Evolutionary conservation across 2,113 vertebrate genomes (phyloP).

Genomic region (Melierax canorus): DNA sequence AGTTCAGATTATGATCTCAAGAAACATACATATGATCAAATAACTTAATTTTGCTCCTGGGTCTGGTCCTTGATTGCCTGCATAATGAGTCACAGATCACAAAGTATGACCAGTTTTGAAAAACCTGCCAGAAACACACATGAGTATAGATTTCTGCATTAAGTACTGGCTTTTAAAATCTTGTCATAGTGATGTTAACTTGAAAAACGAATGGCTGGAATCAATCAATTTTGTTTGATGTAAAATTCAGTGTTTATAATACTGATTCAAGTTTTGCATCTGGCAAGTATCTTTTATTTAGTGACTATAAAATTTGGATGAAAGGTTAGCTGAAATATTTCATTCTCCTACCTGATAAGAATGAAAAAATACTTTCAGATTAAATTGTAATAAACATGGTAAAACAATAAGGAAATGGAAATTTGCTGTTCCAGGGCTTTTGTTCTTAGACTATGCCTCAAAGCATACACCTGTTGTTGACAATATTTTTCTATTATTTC

Average conservation of each 20-base stretch:
- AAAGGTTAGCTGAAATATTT: background rate
- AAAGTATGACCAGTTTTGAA: background rate
- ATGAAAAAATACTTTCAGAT: background rate
- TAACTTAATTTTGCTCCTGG: background rate
- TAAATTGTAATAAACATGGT: background rate
- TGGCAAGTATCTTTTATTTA: background rate
- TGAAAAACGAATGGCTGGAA: background rate
- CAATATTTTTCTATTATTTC: background rate
- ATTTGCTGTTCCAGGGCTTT: background rate
- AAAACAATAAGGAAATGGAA: background rate
- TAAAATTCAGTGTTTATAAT: background rate
- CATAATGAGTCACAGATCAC: background rate
- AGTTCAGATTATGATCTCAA: background rate
- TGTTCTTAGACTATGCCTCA: background rate
- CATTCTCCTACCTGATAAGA: background rate
- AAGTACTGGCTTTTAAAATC: background rate
- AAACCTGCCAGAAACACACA: background rate
- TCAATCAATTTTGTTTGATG: background rate
- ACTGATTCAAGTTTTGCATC: background rate
- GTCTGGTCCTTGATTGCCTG: background rate
- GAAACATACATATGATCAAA: background rate
- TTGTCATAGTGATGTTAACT: background rate
- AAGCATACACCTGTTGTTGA: background rate
- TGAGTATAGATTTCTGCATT: background rate
- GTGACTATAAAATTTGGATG: background rate